Percentiles rank a stretch among this genome's conserved stretches.
These are phyloP conservation scores for Collichthys lucidus DNA, from an alignment of 2,113 vertebrate genomes.

Conservation along the genomic window DNA sequence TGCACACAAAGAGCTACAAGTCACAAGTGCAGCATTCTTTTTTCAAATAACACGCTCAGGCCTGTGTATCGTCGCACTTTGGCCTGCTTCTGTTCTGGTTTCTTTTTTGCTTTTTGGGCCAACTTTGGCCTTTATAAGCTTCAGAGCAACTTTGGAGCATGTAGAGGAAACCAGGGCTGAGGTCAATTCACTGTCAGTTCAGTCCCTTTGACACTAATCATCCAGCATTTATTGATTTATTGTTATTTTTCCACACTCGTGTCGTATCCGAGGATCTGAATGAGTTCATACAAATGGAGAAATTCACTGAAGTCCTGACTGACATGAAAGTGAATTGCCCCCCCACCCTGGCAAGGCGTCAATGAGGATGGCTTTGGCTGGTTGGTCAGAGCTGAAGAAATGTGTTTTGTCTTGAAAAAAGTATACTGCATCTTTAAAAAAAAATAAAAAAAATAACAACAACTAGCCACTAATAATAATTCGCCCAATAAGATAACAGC, in stretches of 20 bases:
- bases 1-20: slow-evolving; percentile 83
- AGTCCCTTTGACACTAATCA: slow-evolving; percentile 44
- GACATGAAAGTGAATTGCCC: slow-evolving; percentile 76
- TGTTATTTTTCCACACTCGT: neutral
- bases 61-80: slow-evolving; percentile 59
- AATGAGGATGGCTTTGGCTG: slow-evolving; percentile 83
- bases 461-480: slow-evolving; percentile 80
- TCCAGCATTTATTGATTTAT: slow-evolving; percentile 9
- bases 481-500: slow-evolving; percentile 77
- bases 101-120: slow-evolving; percentile 53
- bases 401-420: slow-evolving; percentile 94
- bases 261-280: neutral
- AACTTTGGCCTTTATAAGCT: slow-evolving; percentile 62
- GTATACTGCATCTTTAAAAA: slow-evolving; percentile 97
- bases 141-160: slow-evolving; percentile 83
- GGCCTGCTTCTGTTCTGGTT: slow-evolving; percentile 64
- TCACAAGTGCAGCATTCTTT: slow-evolving; percentile 91
- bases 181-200: slow-evolving; percentile 77
- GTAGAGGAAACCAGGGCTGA: slow-evolving; percentile 76
- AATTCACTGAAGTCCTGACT: slow-evolving; percentile 45
- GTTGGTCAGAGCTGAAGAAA: slow-evolving; percentile 82
- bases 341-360: slow-evolving; percentile 77
- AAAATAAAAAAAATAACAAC: slow-evolving; percentile 92
- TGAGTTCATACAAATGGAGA: neutral
- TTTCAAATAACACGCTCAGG: slow-evolving; percentile 87